Evolutionary conservation across 2,888 invertebrate genomes (phyloP), one percentile per base, ranked within the genome.

Genomic region (Hofmannophila pseudospretella): DNA sequence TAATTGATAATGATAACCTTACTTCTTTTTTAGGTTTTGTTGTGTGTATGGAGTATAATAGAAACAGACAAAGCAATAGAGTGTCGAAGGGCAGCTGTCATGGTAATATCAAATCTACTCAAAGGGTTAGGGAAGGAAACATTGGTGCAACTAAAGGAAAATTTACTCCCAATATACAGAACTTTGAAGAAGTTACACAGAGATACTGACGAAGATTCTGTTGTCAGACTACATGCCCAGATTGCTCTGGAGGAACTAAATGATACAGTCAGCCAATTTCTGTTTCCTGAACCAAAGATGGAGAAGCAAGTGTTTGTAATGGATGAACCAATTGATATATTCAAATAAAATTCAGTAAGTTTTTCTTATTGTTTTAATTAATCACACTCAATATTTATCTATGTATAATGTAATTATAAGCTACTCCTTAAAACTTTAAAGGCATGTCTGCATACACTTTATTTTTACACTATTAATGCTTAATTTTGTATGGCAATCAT

Each of bases 221-320:
- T 91, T 2, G 88, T 95, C 31, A 88, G 90, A 57, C 79, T 94
- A 30, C 96, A 96, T 54, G 92, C 93, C 11, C 92, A 93, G 63
- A 69, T 94, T 37, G 94, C 94, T 1, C 70, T 96, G 25, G 93
- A 94, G 67, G 93, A 94, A 77, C 80, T 96, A 8, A 91, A 94
- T 59, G 88, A 88, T 38, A 90, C 92, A 37, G 91, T 93, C 41
- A 89, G 84, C 50, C 79, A 89, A 35, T 88, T 90, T 49, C 60
- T 94, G 16, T 89, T 90, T 49, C 88, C 90, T 0, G 70, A 87
- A 54, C 67, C 89, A 32, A 82, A 82, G 36, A 69, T 90, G 36
- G 88, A 89, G 47, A 93, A 91, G 54, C 86, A 80, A 45, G 88
- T 93, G 50, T 74, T 72, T 52, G 63, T 85, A 22, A 40, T 72